phyloP scores from a whole-genome alignment of 1,140 invertebrate genomes.

The Aporrectodea caliginosa region DNA sequence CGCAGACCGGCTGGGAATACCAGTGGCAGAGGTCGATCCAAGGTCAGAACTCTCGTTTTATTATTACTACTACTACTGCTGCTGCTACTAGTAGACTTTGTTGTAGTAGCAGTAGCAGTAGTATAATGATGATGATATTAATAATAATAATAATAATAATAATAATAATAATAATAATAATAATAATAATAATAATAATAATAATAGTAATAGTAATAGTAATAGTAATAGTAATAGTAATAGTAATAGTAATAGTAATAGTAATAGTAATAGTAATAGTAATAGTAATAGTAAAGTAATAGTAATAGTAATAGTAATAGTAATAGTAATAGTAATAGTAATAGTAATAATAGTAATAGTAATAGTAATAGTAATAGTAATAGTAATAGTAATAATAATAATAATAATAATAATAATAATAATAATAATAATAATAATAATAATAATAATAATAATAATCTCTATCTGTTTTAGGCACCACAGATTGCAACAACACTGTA shows the following conservation, averaged over 20 bases:
- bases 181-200: not conserved
- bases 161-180: slow-evolving; percentile 4
- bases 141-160: slow-evolving; percentile 4
- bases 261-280: not conserved
- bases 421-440: no score
- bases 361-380: no score
- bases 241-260: not conserved
- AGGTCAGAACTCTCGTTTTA: slow-evolving; percentile 5
- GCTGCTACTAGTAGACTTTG: not conserved
- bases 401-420: no score
- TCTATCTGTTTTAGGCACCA: no score
- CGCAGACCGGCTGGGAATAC: slow-evolving; percentile 68
- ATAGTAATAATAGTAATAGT: no score
- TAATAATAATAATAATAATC: no score
- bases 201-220: not conserved
- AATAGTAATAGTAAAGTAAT: not conserved
- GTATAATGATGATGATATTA: not conserved
- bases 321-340: no score
- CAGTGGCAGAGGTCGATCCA: slow-evolving; percentile 64
- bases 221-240: not conserved
- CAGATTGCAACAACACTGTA: no score
- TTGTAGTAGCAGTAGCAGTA: not conserved
- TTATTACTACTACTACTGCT: not conserved
- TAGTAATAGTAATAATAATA: no score
- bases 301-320: no score